phyloP scores from a whole-genome alignment of 1,140 invertebrate species.

The Sesamia nonagrioides region DNA sequence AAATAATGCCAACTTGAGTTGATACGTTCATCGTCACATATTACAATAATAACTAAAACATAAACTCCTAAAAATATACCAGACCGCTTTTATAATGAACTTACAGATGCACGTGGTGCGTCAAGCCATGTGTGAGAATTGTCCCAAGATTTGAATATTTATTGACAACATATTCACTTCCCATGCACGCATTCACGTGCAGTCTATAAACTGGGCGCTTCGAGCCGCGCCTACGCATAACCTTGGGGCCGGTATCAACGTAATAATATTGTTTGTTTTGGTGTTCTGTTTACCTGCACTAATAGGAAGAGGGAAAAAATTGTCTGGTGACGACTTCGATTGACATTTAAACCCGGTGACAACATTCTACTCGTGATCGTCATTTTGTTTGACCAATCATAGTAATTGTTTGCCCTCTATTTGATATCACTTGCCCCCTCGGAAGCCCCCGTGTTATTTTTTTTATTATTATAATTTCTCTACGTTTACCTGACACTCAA shows the following conservation, averaged over 20 bases:
- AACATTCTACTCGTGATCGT: too few species aligned
- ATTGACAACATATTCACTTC: conserved; percentile 20
- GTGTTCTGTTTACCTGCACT: conserved; percentile 5
- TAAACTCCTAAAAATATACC: background rate
- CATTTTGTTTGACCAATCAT: conserved; percentile 1
- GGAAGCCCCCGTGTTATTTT: too few species aligned
- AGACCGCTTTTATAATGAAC: background rate
- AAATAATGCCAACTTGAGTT: too few species aligned
- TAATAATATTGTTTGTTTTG: conserved; percentile 23
- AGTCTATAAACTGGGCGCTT: conserved; percentile 4
- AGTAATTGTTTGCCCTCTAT: background rate
- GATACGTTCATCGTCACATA: too few species aligned
- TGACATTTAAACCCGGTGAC: background rate
- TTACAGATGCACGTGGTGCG: background rate
- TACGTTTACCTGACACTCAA: conserved; percentile 6
- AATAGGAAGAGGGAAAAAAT: background rate
- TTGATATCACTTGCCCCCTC: background rate
- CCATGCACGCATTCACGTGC: conserved; percentile 30
- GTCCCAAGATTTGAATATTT: conserved; percentile 29
- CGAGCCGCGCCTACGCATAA: conserved; percentile 25
- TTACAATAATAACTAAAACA: too few species aligned
- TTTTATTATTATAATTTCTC: conserved; percentile 8
- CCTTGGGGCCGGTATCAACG: conserved; percentile 39
- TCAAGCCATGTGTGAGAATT: background rate
- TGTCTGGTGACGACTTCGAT: background rate